Conservation (phyloP, 2,888 invertebrate species). For the Trissonchulus latispiculum region DNA sequence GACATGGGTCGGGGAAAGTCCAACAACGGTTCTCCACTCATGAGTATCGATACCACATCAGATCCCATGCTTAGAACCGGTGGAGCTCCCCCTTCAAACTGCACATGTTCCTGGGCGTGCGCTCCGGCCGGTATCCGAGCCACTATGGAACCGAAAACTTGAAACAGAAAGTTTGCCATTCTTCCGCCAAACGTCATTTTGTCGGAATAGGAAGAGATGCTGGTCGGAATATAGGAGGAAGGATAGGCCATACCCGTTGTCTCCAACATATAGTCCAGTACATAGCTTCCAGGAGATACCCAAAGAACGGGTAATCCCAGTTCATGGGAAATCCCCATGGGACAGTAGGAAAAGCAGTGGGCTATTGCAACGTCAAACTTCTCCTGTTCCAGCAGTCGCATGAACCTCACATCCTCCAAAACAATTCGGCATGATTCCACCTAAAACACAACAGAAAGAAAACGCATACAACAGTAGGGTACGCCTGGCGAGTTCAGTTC, state of each 20-base stretch:
- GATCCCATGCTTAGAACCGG: neutral
- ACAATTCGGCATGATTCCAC: neutral
- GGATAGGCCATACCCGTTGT: neutral
- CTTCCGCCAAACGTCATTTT: neutral
- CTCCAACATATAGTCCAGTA: neutral
- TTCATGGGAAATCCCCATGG: neutral
- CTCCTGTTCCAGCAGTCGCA: neutral
- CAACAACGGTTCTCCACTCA: neutral
- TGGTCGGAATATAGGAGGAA: neutral
- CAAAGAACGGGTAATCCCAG: neutral
- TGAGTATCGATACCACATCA: neutral
- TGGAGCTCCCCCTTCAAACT: neutral
- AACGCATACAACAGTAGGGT: too few relatives aligned
- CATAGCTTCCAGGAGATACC: neutral
- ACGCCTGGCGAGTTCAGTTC: too few relatives aligned
- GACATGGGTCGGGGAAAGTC: neutral
- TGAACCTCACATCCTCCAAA: neutral
- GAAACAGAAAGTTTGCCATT: neutral
- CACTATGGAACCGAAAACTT: neutral
- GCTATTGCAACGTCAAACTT: neutral
- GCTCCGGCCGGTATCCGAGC: neutral
- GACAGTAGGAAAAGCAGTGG: neutral
- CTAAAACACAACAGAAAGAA: neutral
- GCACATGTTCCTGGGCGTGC: neutral
- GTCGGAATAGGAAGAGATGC: neutral